Conservation (phyloP, 2,888 invertebrate species). For the Amphiduros pacificus region DNA sequence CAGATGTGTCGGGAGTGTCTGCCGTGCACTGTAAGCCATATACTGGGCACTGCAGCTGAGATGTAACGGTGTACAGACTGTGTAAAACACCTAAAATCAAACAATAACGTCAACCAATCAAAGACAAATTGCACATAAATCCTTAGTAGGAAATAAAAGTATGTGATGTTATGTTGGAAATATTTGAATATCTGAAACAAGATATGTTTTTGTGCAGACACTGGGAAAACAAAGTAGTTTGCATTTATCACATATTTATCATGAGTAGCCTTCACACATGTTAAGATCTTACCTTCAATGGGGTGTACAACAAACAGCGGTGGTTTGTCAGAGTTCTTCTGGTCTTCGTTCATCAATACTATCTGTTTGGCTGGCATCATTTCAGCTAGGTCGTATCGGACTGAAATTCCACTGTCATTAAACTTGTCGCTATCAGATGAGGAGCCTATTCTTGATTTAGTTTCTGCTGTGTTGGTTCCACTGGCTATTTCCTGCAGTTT, state of each 20-base stretch:
- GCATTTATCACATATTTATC: neutral
- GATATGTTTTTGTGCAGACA: neutral
- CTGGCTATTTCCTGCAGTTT: constrained; percentile 32
- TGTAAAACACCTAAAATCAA: constrained; percentile 61
- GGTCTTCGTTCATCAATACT: constrained; percentile 62
- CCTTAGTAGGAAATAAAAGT: too few relatives aligned
- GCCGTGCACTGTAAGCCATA: constrained; percentile 88
- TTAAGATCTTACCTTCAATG: constrained; percentile 49
- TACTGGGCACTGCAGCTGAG: constrained; percentile 74
- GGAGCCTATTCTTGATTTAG: neutral
- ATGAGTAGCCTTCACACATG: neutral
- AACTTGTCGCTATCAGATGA: neutral
- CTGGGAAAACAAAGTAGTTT: neutral
- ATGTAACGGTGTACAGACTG: constrained; percentile 73
- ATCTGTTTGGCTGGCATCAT: constrained; percentile 77
- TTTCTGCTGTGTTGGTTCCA: neutral
- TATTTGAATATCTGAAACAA: too few relatives aligned
- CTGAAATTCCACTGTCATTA: constrained; percentile 23
- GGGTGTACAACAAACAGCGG: constrained; percentile 56
- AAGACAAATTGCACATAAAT: too few relatives aligned
- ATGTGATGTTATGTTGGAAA: too few relatives aligned
- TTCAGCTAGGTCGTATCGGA: constrained; percentile 37
- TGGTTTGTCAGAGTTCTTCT: constrained; percentile 6
- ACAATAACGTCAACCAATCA: neutral
- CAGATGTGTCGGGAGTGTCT: constrained; percentile 73